Conservation (phyloP, 2,888 invertebrate genomes). For the Salticus scenicus region DNA sequence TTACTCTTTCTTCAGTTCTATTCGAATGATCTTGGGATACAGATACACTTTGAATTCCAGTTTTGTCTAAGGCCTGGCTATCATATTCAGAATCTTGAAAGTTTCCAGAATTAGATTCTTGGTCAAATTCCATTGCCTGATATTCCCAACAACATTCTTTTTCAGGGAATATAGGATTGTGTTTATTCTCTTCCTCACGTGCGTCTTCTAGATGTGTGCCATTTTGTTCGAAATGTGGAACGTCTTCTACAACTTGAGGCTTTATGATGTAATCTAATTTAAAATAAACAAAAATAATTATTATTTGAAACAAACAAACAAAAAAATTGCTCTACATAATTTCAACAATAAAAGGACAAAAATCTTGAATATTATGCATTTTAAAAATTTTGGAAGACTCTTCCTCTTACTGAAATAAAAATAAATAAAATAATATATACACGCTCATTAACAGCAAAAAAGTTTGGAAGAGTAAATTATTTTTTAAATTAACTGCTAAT, state of each 20-base stretch:
- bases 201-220: not conserved
- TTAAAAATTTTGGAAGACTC: too few species aligned
- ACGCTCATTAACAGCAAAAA: too few species aligned
- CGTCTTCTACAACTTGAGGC: not conserved
- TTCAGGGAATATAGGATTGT: not conserved
- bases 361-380: too few species aligned
- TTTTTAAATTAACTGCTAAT: too few species aligned
- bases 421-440: too few species aligned
- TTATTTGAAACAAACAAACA: too few species aligned
- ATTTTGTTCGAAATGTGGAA: not conserved
- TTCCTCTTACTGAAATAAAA: too few species aligned
- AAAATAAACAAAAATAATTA: not conserved
- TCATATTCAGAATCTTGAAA: conserved; percentile 38
- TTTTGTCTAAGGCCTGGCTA: not conserved
- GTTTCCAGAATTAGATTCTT: conserved; percentile 49
- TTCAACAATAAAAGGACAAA: too few species aligned
- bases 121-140: conserved; percentile 58
- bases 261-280: not conserved
- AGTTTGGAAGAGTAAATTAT: too few species aligned
- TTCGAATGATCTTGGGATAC: not conserved
- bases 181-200: not conserved
- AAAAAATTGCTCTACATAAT: too few species aligned
- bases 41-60: not conserved
- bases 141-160: conserved; percentile 58
- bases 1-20: not conserved